Base-by-base conservation (phyloP, 2,797 vertebrate species). In the Apogon hyalosoma region DNA sequence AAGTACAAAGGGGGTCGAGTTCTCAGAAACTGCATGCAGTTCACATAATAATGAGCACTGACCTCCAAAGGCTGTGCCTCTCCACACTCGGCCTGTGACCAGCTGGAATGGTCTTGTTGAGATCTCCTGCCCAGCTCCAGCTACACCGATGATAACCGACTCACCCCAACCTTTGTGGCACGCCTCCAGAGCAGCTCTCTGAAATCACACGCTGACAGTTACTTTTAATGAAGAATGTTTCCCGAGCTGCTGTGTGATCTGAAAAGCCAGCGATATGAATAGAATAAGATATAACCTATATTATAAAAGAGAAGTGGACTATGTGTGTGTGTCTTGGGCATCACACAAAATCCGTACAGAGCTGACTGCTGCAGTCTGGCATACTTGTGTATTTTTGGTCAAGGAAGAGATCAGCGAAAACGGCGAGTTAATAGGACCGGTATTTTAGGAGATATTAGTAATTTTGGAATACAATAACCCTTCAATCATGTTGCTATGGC, bases 111-210 rank as follows among this genome's bases (percentile, higher is more conserved):
- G 98, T 39, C 97, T 94, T 6, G 98, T 98, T 13, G 96, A 86
- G 52, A 99, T 97, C 84, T 99, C 97, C 80, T 99, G 95, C 5
- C 97, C 97, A 0, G 96, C 88, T 41, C 92, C 96, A 1, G 98
- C 98, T 6, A 99, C 97, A 4, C 98, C 98, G 0, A 98, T 94
- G 72, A 99, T 95, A 79, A 99, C 94, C 0, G 97, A 98, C 64
- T 96, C 92, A 1, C 98, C 98, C 98, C 97, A 99, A 77, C 98
- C 98, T 92, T 98, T 99, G 86, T 98, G 97, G 84, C 97, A 97
- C 0, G 96, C 95, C 91, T 99, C 98, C 80, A 99, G 91, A 24
- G 98, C 98, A 28, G 95, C 92, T 84, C 98, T 96, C 98, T 99
- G 88, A 64, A 73, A 90, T 15, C 38, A 70, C n/a, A 39, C 8